phyloP scores from a whole-genome alignment of 2,113 vertebrate species.

The Rana temporaria region DNA sequence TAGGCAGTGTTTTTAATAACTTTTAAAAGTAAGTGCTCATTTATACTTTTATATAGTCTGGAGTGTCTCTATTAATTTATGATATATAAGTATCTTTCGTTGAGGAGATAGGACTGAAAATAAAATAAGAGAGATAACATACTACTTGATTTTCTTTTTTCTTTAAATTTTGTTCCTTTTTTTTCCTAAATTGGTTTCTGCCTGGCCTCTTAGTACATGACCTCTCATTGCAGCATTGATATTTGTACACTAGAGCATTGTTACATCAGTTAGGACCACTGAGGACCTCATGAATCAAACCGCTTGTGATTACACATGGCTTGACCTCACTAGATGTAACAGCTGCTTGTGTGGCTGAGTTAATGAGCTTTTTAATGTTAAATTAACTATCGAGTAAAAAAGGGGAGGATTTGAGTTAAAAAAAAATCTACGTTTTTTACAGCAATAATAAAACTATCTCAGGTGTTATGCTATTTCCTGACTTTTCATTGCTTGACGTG shows the following conservation, averaged over 20 bases:
- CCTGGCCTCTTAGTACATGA: conserved; percentile 6
- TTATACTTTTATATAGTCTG: too few species aligned
- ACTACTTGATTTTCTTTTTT: neutral
- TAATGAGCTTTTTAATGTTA: conserved; percentile 31
- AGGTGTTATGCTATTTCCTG: neutral
- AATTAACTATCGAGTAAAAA: neutral
- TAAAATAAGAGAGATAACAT: too few species aligned
- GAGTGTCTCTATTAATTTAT: too few species aligned
- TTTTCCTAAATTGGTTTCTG: neutral
- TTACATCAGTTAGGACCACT: neutral
- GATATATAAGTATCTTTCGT: too few species aligned
- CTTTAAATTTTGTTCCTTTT: neutral
- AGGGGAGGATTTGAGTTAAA: neutral
- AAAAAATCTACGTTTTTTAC: neutral
- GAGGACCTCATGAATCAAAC: conserved; percentile 19
- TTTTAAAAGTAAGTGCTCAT: too few species aligned
- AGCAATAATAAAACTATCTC: neutral
- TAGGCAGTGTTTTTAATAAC: too few species aligned
- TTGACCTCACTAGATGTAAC: conserved; percentile 22
- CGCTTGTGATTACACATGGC: neutral
- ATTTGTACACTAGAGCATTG: conserved; percentile 8
- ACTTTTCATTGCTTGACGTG: conserved; percentile 15
- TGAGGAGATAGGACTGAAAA: neutral
- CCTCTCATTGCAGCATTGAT: neutral
- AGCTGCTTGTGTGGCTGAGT: neutral